These are phyloP conservation scores for Choristoneura rosaceana DNA, from an alignment of 2,888 invertebrate species.

Conservation along the genomic window DNA sequence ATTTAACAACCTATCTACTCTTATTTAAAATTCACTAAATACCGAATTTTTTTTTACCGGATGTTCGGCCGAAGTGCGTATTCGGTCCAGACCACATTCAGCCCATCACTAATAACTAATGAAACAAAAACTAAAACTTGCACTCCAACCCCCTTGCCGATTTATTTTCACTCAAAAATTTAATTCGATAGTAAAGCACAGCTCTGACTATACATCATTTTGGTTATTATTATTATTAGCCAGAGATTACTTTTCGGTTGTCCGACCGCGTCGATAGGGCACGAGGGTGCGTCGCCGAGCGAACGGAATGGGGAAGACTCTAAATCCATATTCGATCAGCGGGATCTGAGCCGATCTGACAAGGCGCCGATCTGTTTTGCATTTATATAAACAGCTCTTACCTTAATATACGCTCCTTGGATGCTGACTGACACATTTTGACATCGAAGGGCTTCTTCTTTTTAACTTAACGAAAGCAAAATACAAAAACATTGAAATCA, in stretches of 20 bases:
- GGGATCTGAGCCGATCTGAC: conserved; percentile 83
- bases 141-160: not conserved
- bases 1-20: no score
- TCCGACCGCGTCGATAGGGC: conserved; percentile 75
- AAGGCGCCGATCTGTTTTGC: conserved; percentile 85
- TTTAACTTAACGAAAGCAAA: conserved; percentile 12
- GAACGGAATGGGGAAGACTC: conserved; percentile 75
- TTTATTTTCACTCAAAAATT: conserved; percentile 4
- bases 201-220: conserved; percentile 17
- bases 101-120: not conserved
- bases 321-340: conserved; percentile 85
- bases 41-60: no score
- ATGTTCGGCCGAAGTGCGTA: no score
- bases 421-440: conserved; percentile 56
- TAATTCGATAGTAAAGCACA: not conserved
- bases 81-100: no score
- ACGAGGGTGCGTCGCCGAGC: conserved; percentile 69
- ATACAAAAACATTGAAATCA: not conserved
- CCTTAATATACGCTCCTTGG: conserved; percentile 71
- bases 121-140: not conserved
- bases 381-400: conserved; percentile 84
- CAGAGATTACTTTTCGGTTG: conserved; percentile 81
- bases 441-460: conserved; percentile 30
- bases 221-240: conserved; percentile 56
- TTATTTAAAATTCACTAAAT: no score